A percentile compares a stretch with the other conserved stretches of the same genome.
Evolutionary conservation across 1,140 invertebrate genomes (phyloP).

Genomic region (Drosophila fuyamai): DNA sequence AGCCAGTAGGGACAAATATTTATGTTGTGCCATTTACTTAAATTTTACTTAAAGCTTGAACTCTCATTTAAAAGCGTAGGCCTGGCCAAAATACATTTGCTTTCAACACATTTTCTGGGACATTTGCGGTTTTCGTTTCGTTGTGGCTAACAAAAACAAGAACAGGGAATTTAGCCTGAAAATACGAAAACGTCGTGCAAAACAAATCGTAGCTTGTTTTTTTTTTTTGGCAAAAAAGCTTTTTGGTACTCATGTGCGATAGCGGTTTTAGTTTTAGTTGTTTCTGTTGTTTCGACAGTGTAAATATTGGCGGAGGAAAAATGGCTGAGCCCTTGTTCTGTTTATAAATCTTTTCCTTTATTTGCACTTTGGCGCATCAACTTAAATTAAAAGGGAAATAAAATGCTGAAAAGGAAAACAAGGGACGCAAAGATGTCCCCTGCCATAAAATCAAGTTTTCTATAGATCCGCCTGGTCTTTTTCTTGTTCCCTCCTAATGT

Average conservation of each 20-base stretch:
- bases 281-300: conserved; percentile 32
- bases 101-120: conserved; percentile 29
- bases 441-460: conserved; percentile 56
- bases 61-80: conserved; percentile 7
- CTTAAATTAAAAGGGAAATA: conserved; percentile 73
- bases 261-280: conserved; percentile 30
- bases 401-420: conserved; percentile 50
- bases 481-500: conserved; percentile 12
- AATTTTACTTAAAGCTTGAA: conserved; percentile 46
- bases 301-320: conserved; percentile 53
- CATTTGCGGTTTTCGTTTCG: conserved; percentile 23
- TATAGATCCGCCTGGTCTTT: conserved; percentile 7
- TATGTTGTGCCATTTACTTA: conserved; percentile 37
- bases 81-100: conserved; percentile 11
- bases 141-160: conserved; percentile 22
- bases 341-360: conserved; percentile 78
- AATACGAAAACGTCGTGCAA: conserved; percentile 25
- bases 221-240: conserved; percentile 31
- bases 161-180: conserved; percentile 31
- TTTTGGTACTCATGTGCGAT: conserved; percentile 40
- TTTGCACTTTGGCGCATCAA: conserved; percentile 76
- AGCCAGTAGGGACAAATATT: conserved; percentile 14
- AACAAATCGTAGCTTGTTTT: conserved; percentile 21
- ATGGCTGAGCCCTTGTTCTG: conserved; percentile 28
- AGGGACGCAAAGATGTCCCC: conserved; percentile 5